These are phyloP conservation scores for Odontothrips loti DNA, from an alignment of 2,888 invertebrate species.

Conservation along the genomic window DNA sequence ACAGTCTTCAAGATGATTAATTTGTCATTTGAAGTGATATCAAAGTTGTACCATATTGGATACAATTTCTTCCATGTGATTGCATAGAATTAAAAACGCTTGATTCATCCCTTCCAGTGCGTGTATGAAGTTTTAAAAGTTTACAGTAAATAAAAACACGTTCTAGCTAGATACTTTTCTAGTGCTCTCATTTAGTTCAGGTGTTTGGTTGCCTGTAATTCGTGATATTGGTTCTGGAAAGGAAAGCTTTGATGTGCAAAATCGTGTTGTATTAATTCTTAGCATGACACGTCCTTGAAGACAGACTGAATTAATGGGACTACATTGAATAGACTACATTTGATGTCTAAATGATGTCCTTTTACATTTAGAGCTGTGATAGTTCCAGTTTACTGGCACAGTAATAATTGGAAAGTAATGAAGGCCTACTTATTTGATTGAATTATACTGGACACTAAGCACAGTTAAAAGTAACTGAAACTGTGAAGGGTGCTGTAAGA, in stretches of 20 bases:
- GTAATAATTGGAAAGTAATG: not conserved
- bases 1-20: not conserved
- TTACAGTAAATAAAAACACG: not conserved
- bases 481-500: not conserved
- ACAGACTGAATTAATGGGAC: constrained; percentile 6
- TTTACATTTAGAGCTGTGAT: constrained; percentile 3
- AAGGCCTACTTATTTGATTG: constrained; percentile 5
- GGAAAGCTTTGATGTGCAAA: not conserved
- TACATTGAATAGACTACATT: not conserved
- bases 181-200: not conserved
- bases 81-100: not conserved
- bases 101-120: not conserved
- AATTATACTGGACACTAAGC: not conserved
- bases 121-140: not conserved
- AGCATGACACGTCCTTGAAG: not conserved
- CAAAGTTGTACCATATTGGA: not conserved
- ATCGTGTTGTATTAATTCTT: too few relatives aligned
- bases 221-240: not conserved
- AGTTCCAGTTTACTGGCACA: constrained; percentile 2
- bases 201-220: not conserved
- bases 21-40: constrained; percentile 6
- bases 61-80: constrained; percentile 18
- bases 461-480: not conserved
- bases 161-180: not conserved
- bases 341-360: not conserved